phyloP scores from a whole-genome alignment of 2,888 invertebrate genomes.

The Tetragonisca angustula region DNA sequence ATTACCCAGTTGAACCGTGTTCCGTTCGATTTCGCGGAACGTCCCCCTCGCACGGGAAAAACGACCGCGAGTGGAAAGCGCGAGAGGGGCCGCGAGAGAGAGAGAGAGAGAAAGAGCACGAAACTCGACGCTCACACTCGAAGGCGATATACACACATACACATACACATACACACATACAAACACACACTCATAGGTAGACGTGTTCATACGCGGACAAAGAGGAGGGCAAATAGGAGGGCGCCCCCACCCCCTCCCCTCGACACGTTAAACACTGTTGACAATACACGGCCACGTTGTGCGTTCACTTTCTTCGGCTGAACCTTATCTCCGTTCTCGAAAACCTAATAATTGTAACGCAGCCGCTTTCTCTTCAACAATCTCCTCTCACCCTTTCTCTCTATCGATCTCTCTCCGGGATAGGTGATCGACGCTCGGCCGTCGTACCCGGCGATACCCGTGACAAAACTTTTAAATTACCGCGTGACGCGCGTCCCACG shows the following conservation, averaged over 20 bases:
- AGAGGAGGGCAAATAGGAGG: constrained; percentile 10
- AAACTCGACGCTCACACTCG: no score
- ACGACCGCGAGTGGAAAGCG: background rate
- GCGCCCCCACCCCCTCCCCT: constrained; percentile 45
- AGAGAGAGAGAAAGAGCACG: no score
- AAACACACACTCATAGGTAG: background rate
- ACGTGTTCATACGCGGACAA: background rate
- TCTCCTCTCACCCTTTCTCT: background rate
- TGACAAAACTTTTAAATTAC: constrained; percentile 12
- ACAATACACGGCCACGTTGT: constrained; percentile 64
- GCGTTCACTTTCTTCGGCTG: constrained; percentile 57
- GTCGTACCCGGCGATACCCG: constrained; percentile 2
- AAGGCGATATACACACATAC: no score
- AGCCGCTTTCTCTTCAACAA: constrained; percentile 18
- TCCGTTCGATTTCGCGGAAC: background rate
- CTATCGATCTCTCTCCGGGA: constrained; percentile 4
- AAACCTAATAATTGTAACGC: constrained; percentile 7
- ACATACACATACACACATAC: no score
- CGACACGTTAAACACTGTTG: constrained; percentile 48
- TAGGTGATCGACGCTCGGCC: constrained; percentile 33
- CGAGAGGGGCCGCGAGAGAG: no score
- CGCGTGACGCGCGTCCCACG: constrained; percentile 11
- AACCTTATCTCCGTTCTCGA: constrained; percentile 24
- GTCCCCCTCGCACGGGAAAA: background rate
- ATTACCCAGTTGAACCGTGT: constrained; percentile 3